Evolutionary conservation across 2,113 vertebrate genomes (phyloP), one percentile per base, ranked within the genome.

Genomic region (Sturnus vulgaris): DNA sequence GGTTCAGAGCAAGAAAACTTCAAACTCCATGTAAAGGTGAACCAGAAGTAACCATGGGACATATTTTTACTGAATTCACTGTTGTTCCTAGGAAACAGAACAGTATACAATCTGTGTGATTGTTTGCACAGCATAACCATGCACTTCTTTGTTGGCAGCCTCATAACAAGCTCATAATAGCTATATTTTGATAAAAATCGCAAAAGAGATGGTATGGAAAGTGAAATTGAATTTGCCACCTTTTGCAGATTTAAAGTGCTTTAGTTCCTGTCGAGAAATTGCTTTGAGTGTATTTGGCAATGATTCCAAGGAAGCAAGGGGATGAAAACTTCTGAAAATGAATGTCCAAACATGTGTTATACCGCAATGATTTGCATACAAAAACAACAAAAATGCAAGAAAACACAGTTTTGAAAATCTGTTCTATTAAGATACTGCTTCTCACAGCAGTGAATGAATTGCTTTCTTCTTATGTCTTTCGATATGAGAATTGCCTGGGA

Each of bases 371-470:
- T 96, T 95, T 91, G 72, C 68, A 79, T 88, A 14, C 11, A 55
- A 61, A 23, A 76, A 8, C 46, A 64, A 91, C 35, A 82, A 84
- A 56, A 65, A 73, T n/a, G 42, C 18, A 49, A 91, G 46, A 46
- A 66, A 93, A 55, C 28, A 56, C 37, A 40, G 55, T 47, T 90
- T 82, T 87, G 86, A 88, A 88, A 82, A 92, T 89, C 90, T 81
- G 71, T 83, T 95, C 82, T 82, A 68, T 92, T 85, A 82, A 79
- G 75, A 85, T 93, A 72, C 33, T 46, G 46, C 84, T 93, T 84
- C 79, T 88, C 69, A 92, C 28, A 82, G 78, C 80, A 87, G 61
- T 78, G 42, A 78, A 59, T 64, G 12, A 66, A 78, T 82, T 94
- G 17, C 78, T 90, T 24, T 82, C 60, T 73, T 70, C 49, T 90